A percentile compares a stretch with the other conserved stretches of the same genome.
These are phyloP conservation scores for Mareca penelope DNA, from an alignment of 2,797 vertebrate genomes.

Conservation along the genomic window DNA sequence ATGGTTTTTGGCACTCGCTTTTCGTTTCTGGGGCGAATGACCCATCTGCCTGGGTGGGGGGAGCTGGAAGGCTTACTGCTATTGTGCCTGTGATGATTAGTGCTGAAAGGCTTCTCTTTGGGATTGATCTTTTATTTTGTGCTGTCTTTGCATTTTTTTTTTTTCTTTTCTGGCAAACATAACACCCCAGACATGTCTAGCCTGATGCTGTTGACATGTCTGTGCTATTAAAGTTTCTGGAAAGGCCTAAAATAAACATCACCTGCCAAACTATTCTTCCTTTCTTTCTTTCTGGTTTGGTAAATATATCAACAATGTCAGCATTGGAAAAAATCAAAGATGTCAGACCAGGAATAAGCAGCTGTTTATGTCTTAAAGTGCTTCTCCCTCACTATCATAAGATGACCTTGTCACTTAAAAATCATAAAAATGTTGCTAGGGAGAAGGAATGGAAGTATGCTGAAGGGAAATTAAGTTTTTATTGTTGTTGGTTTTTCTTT, in stretches of 20 bases:
- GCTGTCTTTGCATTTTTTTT: not conserved
- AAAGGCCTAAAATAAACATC: constrained; percentile 17
- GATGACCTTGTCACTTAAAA: constrained; percentile 32
- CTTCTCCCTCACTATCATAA: not conserved
- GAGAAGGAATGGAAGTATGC: constrained; percentile 2
- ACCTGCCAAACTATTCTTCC: not conserved
- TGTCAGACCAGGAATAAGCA: not conserved
- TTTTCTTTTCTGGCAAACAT: not conserved
- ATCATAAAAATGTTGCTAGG: not conserved
- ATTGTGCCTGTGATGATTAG: fast-evolving
- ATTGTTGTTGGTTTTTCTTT: too few relatives aligned
- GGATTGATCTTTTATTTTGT: constrained; percentile 13
- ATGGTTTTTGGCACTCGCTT: fast-evolving
- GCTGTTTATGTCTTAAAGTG: not conserved
- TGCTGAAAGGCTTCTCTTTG: not conserved
- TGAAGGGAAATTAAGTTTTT: constrained; percentile 3
- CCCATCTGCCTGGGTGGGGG: too few relatives aligned
- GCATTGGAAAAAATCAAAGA: not conserved
- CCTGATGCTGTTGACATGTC: not conserved
- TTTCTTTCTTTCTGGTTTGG: not conserved
- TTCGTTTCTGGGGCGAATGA: not conserved
- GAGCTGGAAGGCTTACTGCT: not conserved
- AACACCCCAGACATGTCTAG: not conserved
- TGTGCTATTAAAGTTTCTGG: constrained; percentile 17
- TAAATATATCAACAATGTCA: constrained; percentile 20